Evolutionary conservation across 2,113 vertebrate genomes (phyloP), one percentile per base, ranked within the genome.

Genomic region (Erythrocercus mccallii): DNA sequence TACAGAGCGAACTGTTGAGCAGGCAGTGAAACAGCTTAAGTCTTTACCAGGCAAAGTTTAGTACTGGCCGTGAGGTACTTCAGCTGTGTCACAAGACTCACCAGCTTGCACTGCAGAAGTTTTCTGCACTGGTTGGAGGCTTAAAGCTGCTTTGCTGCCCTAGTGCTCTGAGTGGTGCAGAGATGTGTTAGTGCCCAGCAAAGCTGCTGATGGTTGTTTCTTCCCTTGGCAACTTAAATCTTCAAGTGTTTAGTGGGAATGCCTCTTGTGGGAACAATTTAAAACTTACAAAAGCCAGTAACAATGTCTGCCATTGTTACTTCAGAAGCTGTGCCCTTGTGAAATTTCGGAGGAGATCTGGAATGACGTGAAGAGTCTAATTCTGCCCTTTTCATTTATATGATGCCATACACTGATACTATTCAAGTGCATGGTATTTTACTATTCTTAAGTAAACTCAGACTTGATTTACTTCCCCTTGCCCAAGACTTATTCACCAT

Each of bases 71-170:
- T 51, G 53, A 61, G 54, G 44, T 62, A 22, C 56, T 92, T 88
- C 76, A 91, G 37, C 76, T 88, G 53, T 90, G 80, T 95, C 94
- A 89, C 81, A 92, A 78, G 72, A 69, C 48, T 92, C 61, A 57
- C 33, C 61, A 68, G 88, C 79, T 66, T 77, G 48, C 35, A 62
- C 50, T 73, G n/a, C n/a, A 44, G 56, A 61, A 56, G 21, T 40
- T 95, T 95, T 82, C 81, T 70, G 28, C 44, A 90, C 50, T 2
- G 2, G 8, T 38, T 77, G 72, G n/a, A 86, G 44, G 18, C 28
- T 80, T 8, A 6, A 73, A 90, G 78, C 60, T 89, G 73, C 69
- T 71, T 70, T 1, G 0, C 38, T 76, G 47, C 62, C 53, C 48
- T 30, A 45, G 21, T 90, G 70, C 88, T 61, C 44, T 2, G 5